Conservation (phyloP, 2,888 invertebrate genomes). For the Euphydryas editha region DNA sequence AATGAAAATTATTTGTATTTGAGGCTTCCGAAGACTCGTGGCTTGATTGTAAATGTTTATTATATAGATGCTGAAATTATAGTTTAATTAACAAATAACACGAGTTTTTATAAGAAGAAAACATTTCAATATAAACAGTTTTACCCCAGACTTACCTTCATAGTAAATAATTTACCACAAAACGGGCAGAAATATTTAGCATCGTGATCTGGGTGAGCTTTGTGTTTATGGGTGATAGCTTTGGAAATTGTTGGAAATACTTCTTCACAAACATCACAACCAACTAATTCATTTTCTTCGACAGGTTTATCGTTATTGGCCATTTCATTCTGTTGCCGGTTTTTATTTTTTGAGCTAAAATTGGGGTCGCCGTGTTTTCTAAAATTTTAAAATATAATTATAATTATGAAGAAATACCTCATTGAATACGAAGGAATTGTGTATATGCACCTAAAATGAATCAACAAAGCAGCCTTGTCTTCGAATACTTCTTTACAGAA, state of each 20-base stretch:
- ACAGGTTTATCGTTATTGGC: constrained; percentile 49
- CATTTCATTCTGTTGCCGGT: constrained; percentile 52
- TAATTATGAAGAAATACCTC: neutral
- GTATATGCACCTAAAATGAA: constrained; percentile 82
- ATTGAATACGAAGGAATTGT: neutral
- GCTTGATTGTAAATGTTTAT: constrained; percentile 80
- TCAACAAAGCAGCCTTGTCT: constrained; percentile 83
- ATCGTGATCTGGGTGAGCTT: constrained; percentile 85
- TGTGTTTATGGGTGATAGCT: constrained; percentile 87
- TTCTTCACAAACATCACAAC: constrained; percentile 85
- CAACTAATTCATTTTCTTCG: constrained; percentile 64
- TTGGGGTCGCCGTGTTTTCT: constrained; percentile 86
- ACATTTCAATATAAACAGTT: neutral
- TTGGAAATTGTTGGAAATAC: constrained; percentile 83
- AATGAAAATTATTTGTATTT: constrained; percentile 62
- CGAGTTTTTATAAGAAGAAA: neutral
- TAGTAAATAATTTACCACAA: constrained; percentile 87
- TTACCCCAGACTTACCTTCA: constrained; percentile 73
- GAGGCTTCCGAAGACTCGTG: constrained; percentile 61
- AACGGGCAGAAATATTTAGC: constrained; percentile 86
- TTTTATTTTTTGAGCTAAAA: constrained; percentile 75
- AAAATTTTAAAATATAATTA: constrained; percentile 29
- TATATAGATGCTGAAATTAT: constrained; percentile 80
- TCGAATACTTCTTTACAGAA: constrained; percentile 83
- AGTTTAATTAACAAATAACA: neutral